Conservation (phyloP, 2,888 invertebrate species). For the Pocota personata region DNA sequence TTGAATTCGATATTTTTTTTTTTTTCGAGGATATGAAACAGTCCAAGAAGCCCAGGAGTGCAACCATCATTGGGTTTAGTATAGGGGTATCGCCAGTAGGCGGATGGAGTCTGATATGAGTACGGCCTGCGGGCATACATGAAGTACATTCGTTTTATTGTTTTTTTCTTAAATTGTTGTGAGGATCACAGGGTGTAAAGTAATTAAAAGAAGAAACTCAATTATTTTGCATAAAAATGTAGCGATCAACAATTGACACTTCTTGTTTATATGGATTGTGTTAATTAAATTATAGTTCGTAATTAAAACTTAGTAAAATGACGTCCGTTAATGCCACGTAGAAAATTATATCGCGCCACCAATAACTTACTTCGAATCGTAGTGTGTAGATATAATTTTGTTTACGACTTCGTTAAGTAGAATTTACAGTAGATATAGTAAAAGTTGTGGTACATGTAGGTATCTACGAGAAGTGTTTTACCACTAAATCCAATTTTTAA, state of each 20-base stretch:
- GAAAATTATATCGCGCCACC: too few relatives aligned
- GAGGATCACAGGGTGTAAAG: constrained; percentile 52
- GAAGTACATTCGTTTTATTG: constrained; percentile 25
- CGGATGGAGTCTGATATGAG: constrained; percentile 49
- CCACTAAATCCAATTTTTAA: too few relatives aligned
- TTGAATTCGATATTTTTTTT: constrained; percentile 61
- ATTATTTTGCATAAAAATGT: background rate
- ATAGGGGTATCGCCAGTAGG: constrained; percentile 44
- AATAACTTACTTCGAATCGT: too few relatives aligned
- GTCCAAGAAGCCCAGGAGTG: constrained; percentile 17
- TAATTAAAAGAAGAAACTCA: constrained; percentile 32
- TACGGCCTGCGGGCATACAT: constrained; percentile 17
- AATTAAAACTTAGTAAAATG: background rate
- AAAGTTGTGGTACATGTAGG: too few relatives aligned
- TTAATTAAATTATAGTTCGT: constrained; percentile 14
- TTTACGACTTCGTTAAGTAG: too few relatives aligned
- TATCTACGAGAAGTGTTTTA: too few relatives aligned
- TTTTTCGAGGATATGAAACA: constrained; percentile 33
- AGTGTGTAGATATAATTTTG: too few relatives aligned
- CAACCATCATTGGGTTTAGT: constrained; percentile 24
- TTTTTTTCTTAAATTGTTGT: background rate
- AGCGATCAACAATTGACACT: constrained; percentile 3
- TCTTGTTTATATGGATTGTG: background rate
- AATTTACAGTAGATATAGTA: too few relatives aligned
- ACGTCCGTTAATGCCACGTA: constrained; percentile 1